Base-by-base conservation (phyloP, 2,113 vertebrate species). In the Taurulus bubalis region DNA sequence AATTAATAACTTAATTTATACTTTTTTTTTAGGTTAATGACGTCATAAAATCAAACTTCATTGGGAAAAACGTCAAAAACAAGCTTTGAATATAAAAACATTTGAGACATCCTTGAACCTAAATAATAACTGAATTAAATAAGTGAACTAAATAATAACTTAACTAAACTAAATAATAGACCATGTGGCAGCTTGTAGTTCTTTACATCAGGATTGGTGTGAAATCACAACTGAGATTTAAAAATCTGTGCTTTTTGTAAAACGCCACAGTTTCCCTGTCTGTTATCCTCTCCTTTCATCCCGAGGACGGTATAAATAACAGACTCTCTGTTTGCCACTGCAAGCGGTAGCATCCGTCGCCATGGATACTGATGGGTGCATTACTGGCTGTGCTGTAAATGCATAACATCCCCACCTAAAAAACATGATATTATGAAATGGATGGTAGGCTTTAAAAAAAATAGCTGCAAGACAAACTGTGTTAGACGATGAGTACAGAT, bases 351-450 rank as follows among this genome's bases (percentile, higher is more conserved):
- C 67, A 26, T 26, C 24, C 53, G 8, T 55, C 53, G 24, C n/a
- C 53, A 11, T 55, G 51, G 51, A 55, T 65, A 79, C 77, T 53
- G 47, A 80, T 45, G 20, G 45, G 26, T 32, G 51, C 60, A 45
- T 72, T 55, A 63, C 58, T 79, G 34, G 30, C 24, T 45, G 26
- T 51, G 58, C 59, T 80, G 9, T 56, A 66, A 56, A 70, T 36
- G n/a, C 40, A 72, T 3, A 45, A 45, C 60, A 24, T 42, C 49
- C 53, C 16, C 75, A 28, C 16, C n/a, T 2, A 12, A 51, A 49
- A 63, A 18, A 32, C 34, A 20, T n/a, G 42, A 45, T 49, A 20
- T 28, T 38, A 1, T 26, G 12, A 45, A 56, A 20, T 51, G 30
- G 34, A 22, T 15, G 11, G 14, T 0, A 24, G 67, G 1, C 32